Conservation (phyloP, 2,797 vertebrate species). For the Malurus leucopterus region DNA sequence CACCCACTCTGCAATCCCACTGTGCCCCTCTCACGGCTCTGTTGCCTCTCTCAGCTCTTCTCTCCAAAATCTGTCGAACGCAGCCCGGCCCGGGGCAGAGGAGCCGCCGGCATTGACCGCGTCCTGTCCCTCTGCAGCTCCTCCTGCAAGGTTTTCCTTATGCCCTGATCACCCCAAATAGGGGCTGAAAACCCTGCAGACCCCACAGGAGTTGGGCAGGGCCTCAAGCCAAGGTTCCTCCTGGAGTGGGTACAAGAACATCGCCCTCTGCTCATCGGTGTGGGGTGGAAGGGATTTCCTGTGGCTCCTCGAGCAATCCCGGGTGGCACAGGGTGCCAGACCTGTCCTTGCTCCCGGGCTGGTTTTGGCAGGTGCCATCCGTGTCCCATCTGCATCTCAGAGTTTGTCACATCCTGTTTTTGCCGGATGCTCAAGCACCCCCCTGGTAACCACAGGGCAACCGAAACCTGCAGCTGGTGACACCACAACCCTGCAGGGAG, state of each 20-base stretch:
- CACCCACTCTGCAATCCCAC: background rate
- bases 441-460: background rate
- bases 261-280: accelerated
- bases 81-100: accelerated
- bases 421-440: accelerated
- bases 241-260: accelerated
- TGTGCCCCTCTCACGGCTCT: no score
- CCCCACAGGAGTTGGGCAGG: no score
- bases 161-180: accelerated
- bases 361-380: background rate
- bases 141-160: background rate
- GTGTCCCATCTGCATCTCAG: accelerated
- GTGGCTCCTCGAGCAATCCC: background rate
- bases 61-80: accelerated
- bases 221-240: background rate
- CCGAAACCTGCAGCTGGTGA: background rate
- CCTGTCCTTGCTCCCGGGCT: accelerated
- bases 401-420: background rate
- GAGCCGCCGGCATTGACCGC: accelerated
- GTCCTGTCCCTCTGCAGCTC: background rate
- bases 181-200: no score
- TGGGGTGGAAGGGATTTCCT: accelerated
- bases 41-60: background rate
- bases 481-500: accelerated
- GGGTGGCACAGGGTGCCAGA: accelerated